Conservation (phyloP, 2,888 invertebrate species). For the Pedicia rivosa region DNA sequence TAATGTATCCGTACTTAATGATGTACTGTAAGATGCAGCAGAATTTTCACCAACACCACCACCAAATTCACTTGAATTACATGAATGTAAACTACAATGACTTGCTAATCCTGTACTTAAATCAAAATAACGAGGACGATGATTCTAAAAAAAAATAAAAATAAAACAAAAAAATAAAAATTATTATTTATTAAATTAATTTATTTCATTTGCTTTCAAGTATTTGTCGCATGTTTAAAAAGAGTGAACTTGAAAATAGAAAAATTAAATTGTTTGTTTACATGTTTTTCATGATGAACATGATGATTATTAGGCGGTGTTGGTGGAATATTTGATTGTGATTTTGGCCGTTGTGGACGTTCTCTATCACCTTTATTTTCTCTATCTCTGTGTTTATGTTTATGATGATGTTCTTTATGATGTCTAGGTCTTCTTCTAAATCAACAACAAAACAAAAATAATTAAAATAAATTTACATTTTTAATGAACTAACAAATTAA, state of each 20-base stretch:
- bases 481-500: no score
- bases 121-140: slow-evolving; percentile 43
- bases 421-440: slow-evolving; percentile 33
- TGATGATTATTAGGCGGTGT: slow-evolving; percentile 26
- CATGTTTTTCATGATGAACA: slow-evolving; percentile 28
- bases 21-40: slow-evolving; percentile 67
- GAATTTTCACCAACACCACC: slow-evolving; percentile 51
- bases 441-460: no score
- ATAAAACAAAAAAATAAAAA: neutral
- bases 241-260: slow-evolving; percentile 8
- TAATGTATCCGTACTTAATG: slow-evolving; percentile 70
- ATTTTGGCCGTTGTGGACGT: slow-evolving; percentile 24
- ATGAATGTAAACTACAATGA: slow-evolving; percentile 69
- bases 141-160: slow-evolving; percentile 15
- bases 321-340: slow-evolving; percentile 21
- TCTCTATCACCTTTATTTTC: slow-evolving; percentile 21
- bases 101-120: slow-evolving; percentile 54
- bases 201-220: slow-evolving; percentile 21
- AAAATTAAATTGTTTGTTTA: no score
- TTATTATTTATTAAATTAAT: neutral
- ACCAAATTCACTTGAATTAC: slow-evolving; percentile 59
- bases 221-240: slow-evolving; percentile 15
- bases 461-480: no score
- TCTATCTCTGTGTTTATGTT: slow-evolving; percentile 39
- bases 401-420: slow-evolving; percentile 43